A percentile compares a stretch with the other conserved stretches of the same genome.
Conservation (phyloP, 2,797 vertebrate species). For the Typhlichthys eigenmanni region DNA sequence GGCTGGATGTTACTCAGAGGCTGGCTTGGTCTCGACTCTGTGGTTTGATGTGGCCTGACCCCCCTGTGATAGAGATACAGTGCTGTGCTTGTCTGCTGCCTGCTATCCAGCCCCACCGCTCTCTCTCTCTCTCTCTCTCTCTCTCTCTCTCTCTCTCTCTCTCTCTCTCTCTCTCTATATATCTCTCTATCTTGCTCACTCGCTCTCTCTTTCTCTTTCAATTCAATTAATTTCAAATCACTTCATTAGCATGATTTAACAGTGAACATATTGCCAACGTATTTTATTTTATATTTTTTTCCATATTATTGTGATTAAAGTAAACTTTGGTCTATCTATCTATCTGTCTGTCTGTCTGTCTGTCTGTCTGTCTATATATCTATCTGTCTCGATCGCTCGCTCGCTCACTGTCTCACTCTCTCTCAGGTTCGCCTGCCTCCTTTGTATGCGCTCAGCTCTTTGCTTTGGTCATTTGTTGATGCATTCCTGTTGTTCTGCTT, state of each 20-base stretch:
- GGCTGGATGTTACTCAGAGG: slow-evolving; percentile 58
- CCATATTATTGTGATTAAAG: no score
- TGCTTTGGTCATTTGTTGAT: not conserved
- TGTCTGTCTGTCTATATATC: not conserved
- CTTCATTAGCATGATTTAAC: no score
- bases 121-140: not conserved
- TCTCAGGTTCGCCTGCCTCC: not conserved
- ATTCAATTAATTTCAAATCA: no score
- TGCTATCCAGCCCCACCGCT: not conserved
- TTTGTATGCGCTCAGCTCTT: not conserved
- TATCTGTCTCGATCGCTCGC: no score
- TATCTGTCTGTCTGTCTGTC: not conserved
- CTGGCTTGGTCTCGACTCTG: slow-evolving; percentile 53
- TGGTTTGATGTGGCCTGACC: slow-evolving; percentile 51
- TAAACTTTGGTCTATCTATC: not conserved
- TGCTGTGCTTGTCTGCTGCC: not conserved
- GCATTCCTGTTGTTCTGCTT: no score
- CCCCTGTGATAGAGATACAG: slow-evolving; percentile 47
- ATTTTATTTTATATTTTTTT: not conserved
- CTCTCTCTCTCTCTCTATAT: not conserved
- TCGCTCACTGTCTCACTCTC: no score
- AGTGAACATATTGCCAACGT: not conserved
- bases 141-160: not conserved
- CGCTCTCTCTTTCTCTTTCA: not conserved
- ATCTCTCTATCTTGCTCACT: not conserved